Percentiles rank a stretch among this genome's conserved stretches.
phyloP scores from a whole-genome alignment of 2,797 vertebrate genomes.

The Melanotaenia boesemani region DNA sequence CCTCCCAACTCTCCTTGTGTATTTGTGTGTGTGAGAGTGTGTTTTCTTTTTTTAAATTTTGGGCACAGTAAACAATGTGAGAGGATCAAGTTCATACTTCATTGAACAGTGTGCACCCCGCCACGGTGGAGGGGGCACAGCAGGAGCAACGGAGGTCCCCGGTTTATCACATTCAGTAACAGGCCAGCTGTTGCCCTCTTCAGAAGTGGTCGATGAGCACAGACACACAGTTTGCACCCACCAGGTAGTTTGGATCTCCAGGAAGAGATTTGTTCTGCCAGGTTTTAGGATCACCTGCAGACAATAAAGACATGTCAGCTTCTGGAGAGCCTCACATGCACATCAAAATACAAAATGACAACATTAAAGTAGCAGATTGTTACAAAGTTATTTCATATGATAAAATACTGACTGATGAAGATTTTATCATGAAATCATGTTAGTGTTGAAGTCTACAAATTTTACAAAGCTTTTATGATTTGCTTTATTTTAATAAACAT shows the following conservation, averaged over 20 bases:
- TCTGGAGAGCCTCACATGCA: neutral
- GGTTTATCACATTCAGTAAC: constrained; percentile 88
- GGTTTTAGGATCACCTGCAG: constrained; percentile 97
- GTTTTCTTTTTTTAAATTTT: constrained; percentile 34
- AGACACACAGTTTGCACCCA: constrained; percentile 99
- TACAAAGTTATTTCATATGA: neutral
- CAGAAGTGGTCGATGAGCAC: constrained; percentile 99
- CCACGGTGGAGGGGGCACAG: constrained; percentile 62
- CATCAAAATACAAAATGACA: constrained; percentile 14
- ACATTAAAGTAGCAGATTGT: neutral
- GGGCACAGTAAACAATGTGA: constrained; percentile 82
- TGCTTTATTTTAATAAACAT: neutral
- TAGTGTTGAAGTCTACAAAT: neutral
- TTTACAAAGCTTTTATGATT: neutral
- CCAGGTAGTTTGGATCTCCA: constrained; percentile 99
- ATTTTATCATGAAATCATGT: neutral
- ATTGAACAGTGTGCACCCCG: constrained; percentile 76
- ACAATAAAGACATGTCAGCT: constrained; percentile 60
- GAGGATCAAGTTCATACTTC: constrained; percentile 87
- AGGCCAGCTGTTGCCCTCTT: constrained; percentile 90
- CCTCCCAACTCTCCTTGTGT: constrained; percentile 59
- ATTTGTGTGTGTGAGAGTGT: constrained; percentile 18
- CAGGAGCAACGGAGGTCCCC: constrained; percentile 42
- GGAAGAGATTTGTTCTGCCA: constrained; percentile 99
- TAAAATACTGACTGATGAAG: neutral